Conservation (phyloP, 1,140 invertebrate genomes). For the Sipha flava region DNA sequence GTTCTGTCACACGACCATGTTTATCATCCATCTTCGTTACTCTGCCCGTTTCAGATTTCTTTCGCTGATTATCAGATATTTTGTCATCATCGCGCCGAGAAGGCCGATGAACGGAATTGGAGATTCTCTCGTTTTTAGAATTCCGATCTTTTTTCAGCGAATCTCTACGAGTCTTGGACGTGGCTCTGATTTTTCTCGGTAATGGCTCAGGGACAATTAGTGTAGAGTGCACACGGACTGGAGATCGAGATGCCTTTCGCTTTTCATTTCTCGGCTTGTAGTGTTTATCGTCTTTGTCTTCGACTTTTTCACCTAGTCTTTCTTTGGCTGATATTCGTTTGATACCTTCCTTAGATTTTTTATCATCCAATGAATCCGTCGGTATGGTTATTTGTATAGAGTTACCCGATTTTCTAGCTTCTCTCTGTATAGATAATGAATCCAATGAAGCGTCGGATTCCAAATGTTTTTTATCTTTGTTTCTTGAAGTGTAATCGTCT, state of each 20-base stretch:
- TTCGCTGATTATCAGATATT: neutral
- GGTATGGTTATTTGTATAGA: conserved; percentile 37
- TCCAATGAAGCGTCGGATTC: neutral
- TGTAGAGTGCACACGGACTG: neutral
- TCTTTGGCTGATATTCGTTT: conserved; percentile 40
- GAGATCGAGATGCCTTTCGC: neutral
- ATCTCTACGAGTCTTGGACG: neutral
- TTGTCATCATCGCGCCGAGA: conserved; percentile 12
- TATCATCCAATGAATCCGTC: neutral
- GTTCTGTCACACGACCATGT: neutral
- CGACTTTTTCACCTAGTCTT: conserved; percentile 39
- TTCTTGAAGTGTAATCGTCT: neutral
- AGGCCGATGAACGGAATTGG: neutral
- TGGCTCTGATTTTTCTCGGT: neutral
- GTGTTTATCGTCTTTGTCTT: conserved; percentile 33
- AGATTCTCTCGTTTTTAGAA: neutral
- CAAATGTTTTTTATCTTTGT: neutral
- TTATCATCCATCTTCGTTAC: conserved; percentile 8
- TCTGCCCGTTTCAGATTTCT: conserved; percentile 33
- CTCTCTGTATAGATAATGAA: conserved; percentile 28
- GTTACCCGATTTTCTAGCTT: conserved; percentile 35
- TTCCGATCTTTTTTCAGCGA: neutral
- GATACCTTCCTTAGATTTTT: conserved; percentile 5
- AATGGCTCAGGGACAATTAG: conserved; percentile 15
- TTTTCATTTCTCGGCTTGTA: neutral